Percentiles rank a stretch among this genome's conserved stretches.
These are phyloP conservation scores for Podarcis muralis DNA, from an alignment of 2,113 vertebrate species.

Conservation along the genomic window DNA sequence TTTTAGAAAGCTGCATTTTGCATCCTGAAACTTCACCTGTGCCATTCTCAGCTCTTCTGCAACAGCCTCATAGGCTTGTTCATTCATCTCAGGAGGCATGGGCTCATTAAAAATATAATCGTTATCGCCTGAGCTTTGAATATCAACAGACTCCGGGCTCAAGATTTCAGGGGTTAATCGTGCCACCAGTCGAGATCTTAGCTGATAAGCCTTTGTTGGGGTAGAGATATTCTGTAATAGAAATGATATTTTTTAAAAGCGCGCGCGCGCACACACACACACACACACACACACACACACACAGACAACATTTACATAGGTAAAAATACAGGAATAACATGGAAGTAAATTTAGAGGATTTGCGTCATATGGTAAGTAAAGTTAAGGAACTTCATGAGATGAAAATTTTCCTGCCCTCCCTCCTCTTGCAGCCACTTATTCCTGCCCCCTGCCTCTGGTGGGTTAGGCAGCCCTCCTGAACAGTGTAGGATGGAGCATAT, in stretches of 20 bases:
- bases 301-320: conserved; percentile 27
- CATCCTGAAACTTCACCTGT: conserved; percentile 79
- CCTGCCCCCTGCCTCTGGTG: not conserved
- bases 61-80: conserved; percentile 87
- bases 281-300: not conserved
- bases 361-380: not conserved
- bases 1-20: not conserved
- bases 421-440: not conserved
- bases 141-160: conserved; percentile 56
- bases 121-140: conserved; percentile 31
- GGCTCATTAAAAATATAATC: conserved; percentile 84
- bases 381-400: not conserved
- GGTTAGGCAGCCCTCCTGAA: not conserved
- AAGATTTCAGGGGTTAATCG: conserved; percentile 82
- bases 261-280: too few species aligned
- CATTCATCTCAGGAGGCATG: conserved; percentile 85
- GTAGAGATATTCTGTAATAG: conserved; percentile 87
- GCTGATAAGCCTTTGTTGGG: conserved; percentile 87
- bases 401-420: too few species aligned
- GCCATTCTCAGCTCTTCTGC: conserved; percentile 86
- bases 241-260: conserved; percentile 4
- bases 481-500: not conserved
- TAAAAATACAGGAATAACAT: not conserved
- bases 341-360: not conserved
- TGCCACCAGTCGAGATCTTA: conserved; percentile 78